Percentiles rank a stretch among this genome's conserved stretches.
phyloP scores from a whole-genome alignment of 2,888 invertebrate genomes.

The Salpingus planirostris region DNA sequence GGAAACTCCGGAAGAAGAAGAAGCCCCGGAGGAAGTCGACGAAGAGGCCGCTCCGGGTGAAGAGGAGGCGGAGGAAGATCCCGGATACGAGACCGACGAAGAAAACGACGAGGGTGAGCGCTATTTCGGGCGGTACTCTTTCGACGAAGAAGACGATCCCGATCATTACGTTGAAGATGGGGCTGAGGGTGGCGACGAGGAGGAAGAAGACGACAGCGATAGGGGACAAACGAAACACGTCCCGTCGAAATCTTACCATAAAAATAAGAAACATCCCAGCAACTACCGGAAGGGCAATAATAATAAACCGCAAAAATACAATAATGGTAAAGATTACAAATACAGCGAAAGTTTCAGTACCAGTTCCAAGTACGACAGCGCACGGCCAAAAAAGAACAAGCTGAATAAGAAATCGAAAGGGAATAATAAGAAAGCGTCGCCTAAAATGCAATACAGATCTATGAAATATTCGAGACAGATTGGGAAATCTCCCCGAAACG shows the following conservation, averaged over 20 bases:
- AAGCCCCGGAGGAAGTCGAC: constrained; percentile 15
- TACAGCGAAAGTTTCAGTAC: constrained; percentile 17
- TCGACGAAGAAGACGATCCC: constrained; percentile 18
- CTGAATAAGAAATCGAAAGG: constrained; percentile 1
- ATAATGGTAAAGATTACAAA: constrained; percentile 15
- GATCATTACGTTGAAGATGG: constrained; percentile 14
- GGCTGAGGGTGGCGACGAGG: constrained; percentile 12
- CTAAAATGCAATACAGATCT: constrained; percentile 14
- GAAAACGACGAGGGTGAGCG: constrained; percentile 17
- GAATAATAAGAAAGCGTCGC: constrained; percentile 5
- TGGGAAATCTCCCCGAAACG: constrained; percentile 13
- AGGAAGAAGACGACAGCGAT: constrained; percentile 22
- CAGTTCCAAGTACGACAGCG: constrained; percentile 17
- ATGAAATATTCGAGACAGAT: constrained; percentile 11
- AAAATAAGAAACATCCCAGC: constrained; percentile 12
- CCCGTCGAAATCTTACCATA: constrained; percentile 10
- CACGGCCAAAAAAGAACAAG: background rate
- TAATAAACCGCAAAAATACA: constrained; percentile 12
- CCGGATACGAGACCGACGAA: constrained; percentile 9
- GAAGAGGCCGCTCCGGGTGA: too few species aligned
- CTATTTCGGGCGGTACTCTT: constrained; percentile 14
- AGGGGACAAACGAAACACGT: constrained; percentile 18
- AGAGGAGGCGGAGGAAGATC: constrained; percentile 13
- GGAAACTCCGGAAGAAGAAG: constrained; percentile 11
- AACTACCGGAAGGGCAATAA: too few species aligned